Conservation (phyloP, 2,888 invertebrate species). For the Campoplex nolae region DNA sequence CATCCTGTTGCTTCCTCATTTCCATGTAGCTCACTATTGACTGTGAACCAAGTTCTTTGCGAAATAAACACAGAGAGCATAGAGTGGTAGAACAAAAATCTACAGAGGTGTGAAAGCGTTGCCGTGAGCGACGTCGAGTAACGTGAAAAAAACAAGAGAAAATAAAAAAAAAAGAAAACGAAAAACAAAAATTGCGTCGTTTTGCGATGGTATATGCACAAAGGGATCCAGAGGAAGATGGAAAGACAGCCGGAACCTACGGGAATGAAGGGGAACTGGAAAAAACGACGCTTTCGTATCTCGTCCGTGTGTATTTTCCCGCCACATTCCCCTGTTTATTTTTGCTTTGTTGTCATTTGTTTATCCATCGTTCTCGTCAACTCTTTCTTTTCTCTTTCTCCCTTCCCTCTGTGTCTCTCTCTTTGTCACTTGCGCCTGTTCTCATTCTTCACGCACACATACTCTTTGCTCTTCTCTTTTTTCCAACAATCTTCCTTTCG, state of each 20-base stretch:
- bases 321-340: conserved; percentile 83
- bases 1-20: not conserved
- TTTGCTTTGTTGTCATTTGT: conserved; percentile 81
- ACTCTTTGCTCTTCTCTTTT: conserved; percentile 61
- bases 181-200: conserved; percentile 62
- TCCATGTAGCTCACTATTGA: not conserved
- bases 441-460: conserved; percentile 57
- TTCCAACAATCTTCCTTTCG: conserved; percentile 53
- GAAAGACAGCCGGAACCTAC: conserved; percentile 47
- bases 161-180: not conserved
- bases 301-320: conserved; percentile 82
- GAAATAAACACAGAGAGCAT: conserved; percentile 26
- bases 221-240: conserved; percentile 39
- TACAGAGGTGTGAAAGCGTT: conserved; percentile 63
- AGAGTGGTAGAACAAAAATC: conserved; percentile 33
- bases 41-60: conserved; percentile 28
- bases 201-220: conserved; percentile 49
- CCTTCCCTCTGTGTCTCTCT: not conserved
- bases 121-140: conserved; percentile 52
- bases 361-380: conserved; percentile 80
- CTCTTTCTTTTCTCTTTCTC: conserved; percentile 72
- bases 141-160: conserved; percentile 38
- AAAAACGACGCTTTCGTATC: conserved; percentile 71
- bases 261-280: conserved; percentile 59
- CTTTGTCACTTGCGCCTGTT: conserved; percentile 54